Evolutionary conservation across 2,888 invertebrate species (phyloP).

Genomic region (Heliothis peltigera): DNA sequence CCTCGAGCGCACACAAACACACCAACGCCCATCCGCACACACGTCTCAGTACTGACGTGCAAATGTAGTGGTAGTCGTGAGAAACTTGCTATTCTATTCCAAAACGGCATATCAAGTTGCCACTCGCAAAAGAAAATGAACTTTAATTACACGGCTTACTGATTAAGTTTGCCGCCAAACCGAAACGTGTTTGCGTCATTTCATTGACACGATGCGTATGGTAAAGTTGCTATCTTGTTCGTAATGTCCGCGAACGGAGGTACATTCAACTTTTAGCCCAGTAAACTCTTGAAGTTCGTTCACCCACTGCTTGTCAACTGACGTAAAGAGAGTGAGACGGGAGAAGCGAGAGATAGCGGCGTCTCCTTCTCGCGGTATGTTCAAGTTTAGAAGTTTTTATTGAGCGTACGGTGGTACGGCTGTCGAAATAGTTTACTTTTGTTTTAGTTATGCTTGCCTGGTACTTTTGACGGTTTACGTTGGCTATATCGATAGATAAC

Average conservation of each 20-base stretch:
- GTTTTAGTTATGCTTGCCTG: slow-evolving; percentile 82
- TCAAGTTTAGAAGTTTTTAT: slow-evolving; percentile 88
- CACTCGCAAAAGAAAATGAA: slow-evolving; percentile 66
- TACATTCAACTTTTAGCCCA: slow-evolving; percentile 91
- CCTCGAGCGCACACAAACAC: slow-evolving; percentile 79
- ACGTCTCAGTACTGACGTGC: slow-evolving; percentile 83
- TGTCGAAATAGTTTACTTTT: slow-evolving; percentile 87
- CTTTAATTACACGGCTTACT: slow-evolving; percentile 64
- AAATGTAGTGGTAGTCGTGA: slow-evolving; percentile 88
- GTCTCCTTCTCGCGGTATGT: slow-evolving; percentile 80
- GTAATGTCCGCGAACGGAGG: slow-evolving; percentile 90
- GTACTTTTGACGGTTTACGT: slow-evolving; percentile 87
- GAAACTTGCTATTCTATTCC: slow-evolving; percentile 82
- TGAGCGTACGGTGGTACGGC: slow-evolving; percentile 80
- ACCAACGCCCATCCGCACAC: slow-evolving; percentile 73
- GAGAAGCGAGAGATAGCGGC: slow-evolving; percentile 73
- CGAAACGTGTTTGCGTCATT: slow-evolving; percentile 78
- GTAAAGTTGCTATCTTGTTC: slow-evolving; percentile 90
- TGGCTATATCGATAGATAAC: slow-evolving; percentile 86
- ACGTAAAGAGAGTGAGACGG: slow-evolving; percentile 85
- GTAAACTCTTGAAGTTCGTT: slow-evolving; percentile 90
- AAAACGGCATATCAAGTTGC: slow-evolving; percentile 65
- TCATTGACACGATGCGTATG: slow-evolving; percentile 71
- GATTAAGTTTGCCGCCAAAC: slow-evolving; percentile 57
- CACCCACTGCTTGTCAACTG: slow-evolving; percentile 90